These are phyloP conservation scores for Todiramphus chloris DNA, from an alignment of 2,113 vertebrate species.

Conservation along the genomic window DNA sequence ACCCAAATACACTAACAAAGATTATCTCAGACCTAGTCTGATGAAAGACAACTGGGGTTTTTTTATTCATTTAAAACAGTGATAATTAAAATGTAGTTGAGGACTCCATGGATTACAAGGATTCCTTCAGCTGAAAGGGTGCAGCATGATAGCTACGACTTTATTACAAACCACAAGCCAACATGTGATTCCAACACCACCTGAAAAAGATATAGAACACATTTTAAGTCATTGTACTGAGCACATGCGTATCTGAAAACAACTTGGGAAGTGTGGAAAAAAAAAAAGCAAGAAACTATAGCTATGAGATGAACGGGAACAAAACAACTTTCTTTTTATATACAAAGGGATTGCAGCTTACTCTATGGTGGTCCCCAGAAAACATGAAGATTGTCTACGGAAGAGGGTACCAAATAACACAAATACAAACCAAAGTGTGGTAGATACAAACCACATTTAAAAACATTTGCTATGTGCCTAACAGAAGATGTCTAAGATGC, in stretches of 20 bases:
- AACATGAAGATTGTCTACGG: background rate
- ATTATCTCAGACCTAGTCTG: background rate
- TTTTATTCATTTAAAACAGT: background rate
- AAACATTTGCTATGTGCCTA: background rate
- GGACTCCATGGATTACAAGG: background rate
- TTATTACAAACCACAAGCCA: conserved; percentile 99
- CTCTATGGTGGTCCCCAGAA: background rate
- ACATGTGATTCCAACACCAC: conserved; percentile 95
- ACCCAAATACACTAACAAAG: background rate
- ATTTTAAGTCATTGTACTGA: background rate
- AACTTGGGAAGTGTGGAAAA: background rate
- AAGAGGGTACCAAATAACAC: background rate
- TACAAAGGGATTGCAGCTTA: background rate
- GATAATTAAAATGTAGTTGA: background rate
- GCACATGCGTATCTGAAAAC: background rate
- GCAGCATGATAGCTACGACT: conserved; percentile 89
- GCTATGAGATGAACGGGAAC: background rate
- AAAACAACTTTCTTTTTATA: background rate
- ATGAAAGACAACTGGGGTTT: background rate
- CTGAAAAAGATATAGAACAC: conserved; percentile 70
- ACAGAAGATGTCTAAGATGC: background rate
- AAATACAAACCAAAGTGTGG: background rate
- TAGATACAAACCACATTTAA: background rate
- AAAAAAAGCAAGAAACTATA: background rate
- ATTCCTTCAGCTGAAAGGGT: conserved; percentile 84